Evolutionary conservation across 2,797 vertebrate species (phyloP).

Genomic region (Prionace glauca): DNA sequence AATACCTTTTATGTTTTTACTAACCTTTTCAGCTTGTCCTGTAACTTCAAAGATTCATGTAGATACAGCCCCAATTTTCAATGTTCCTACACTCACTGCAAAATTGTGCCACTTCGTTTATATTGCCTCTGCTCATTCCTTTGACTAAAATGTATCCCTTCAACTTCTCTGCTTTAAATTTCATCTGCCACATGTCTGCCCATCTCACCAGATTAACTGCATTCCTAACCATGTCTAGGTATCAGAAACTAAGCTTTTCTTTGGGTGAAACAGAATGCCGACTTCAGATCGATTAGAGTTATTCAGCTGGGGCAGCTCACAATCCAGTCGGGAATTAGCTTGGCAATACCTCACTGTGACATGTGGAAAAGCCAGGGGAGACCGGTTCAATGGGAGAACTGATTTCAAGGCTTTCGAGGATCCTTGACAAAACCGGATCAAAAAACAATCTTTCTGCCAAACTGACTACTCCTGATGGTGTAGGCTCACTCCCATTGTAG

Average conservation of each 20-base stretch:
- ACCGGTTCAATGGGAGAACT: too few species aligned
- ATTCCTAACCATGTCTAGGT: too few species aligned
- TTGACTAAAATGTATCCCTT: background rate
- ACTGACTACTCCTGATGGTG: background rate
- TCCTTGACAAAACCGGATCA: background rate
- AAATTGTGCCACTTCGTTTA: background rate
- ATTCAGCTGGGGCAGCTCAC: too few species aligned
- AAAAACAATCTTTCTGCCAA: background rate
- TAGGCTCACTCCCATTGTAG: background rate
- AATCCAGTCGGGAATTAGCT: too few species aligned
- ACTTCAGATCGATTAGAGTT: too few species aligned
- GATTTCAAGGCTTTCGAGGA: background rate
- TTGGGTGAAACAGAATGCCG: too few species aligned
- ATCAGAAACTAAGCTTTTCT: too few species aligned
- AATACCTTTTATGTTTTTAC: background rate
- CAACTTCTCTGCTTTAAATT: background rate
- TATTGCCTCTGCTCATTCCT: background rate
- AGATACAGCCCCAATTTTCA: background rate
- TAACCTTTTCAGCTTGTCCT: background rate
- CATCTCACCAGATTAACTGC: background rate
- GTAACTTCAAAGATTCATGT: background rate
- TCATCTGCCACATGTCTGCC: background rate
- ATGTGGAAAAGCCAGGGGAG: too few species aligned
- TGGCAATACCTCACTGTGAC: too few species aligned
- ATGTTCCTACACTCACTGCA: background rate